phyloP scores from a whole-genome alignment of 2,113 vertebrate genomes.

The Rhea pennata region DNA sequence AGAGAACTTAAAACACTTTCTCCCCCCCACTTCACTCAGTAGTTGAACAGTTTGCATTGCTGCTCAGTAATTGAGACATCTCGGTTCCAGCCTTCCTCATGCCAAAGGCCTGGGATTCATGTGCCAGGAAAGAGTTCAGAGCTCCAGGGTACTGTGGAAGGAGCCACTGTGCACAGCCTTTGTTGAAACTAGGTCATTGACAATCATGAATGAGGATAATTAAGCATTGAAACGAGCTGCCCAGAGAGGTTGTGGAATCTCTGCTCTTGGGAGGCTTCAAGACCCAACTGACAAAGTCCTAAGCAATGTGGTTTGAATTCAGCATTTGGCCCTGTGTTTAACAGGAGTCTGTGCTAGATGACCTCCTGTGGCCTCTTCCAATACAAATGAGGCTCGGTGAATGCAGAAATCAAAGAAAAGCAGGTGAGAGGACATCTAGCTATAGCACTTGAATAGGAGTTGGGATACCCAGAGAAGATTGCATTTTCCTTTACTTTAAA shows the following conservation, averaged over 20 bases:
- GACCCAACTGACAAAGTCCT: neutral
- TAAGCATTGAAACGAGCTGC: neutral
- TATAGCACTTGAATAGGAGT: neutral
- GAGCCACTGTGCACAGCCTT: neutral
- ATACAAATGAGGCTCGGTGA: neutral
- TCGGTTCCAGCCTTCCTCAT: neutral
- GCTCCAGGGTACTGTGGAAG: neutral
- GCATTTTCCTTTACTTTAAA: neutral
- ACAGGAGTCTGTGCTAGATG: neutral
- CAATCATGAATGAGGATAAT: accelerated
- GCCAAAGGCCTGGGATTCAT: neutral
- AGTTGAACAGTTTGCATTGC: neutral
- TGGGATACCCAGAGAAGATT: neutral
- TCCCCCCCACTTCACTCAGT: neutral
- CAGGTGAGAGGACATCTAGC: neutral
- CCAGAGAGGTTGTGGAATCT: accelerated
- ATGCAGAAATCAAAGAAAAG: neutral
- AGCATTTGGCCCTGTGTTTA: neutral
- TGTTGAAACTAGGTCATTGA: neutral
- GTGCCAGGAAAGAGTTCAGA: neutral
- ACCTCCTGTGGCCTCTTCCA: neutral
- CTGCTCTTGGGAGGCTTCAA: neutral
- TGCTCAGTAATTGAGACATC: neutral
- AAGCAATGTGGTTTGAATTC: neutral
- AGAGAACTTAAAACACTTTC: neutral